Conservation (phyloP, 2,888 invertebrate species). For the Buathra laborator region DNA sequence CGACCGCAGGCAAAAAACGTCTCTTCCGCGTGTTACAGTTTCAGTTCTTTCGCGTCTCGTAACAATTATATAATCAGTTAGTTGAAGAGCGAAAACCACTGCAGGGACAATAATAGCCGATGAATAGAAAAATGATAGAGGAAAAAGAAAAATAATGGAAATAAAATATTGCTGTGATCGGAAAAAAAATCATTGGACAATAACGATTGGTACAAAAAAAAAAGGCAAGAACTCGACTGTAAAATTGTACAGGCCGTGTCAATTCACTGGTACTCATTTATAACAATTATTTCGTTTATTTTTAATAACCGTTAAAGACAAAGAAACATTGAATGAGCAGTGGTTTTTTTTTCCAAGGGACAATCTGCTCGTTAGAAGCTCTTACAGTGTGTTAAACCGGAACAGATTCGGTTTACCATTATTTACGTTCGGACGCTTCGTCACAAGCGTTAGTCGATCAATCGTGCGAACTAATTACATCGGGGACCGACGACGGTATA, state of each 20-base stretch:
- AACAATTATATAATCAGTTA: slow-evolving; percentile 13
- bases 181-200: not conserved
- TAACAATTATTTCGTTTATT: not conserved
- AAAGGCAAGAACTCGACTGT: too few relatives aligned
- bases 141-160: not conserved
- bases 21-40: slow-evolving; percentile 46
- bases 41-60: slow-evolving; percentile 4
- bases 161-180: slow-evolving; percentile 12
- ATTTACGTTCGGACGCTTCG: slow-evolving; percentile 20
- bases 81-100: not conserved
- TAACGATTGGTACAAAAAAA: not conserved
- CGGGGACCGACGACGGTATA: slow-evolving; percentile 20
- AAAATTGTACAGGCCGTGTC: too few relatives aligned
- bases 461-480: slow-evolving; percentile 37
- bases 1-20: slow-evolving; percentile 52
- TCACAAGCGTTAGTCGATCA: slow-evolving; percentile 18
- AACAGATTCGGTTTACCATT: not conserved
- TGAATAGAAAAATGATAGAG: slow-evolving; percentile 4
- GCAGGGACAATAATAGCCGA: not conserved
- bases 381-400: not conserved
- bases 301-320: too few relatives aligned
- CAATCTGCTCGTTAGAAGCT: not conserved
- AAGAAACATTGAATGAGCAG: not conserved
- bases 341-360: not conserved
- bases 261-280: not conserved